phyloP scores from a whole-genome alignment of 2,797 vertebrate genomes.

The Acipenser ruthenus region DNA sequence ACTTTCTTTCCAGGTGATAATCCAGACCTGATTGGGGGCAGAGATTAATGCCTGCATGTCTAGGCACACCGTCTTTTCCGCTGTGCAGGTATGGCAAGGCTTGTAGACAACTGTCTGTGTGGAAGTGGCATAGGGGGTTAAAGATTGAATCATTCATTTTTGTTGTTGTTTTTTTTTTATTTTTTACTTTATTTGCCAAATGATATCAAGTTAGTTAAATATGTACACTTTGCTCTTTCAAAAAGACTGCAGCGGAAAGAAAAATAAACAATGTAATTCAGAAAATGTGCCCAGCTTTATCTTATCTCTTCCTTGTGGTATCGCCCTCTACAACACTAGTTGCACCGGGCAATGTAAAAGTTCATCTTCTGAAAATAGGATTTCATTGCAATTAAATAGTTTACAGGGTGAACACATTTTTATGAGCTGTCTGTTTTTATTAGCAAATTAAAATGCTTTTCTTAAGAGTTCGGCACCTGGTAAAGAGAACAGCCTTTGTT shows the following conservation, averaged over 20 bases:
- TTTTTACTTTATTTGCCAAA: no score
- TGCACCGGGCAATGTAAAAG: conserved; percentile 19
- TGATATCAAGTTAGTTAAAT: conserved; percentile 6
- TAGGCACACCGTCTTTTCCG: conserved; percentile 14
- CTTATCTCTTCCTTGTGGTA: conserved; percentile 27
- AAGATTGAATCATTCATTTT: neutral
- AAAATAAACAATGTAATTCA: conserved; percentile 35
- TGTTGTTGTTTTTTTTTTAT: no score
- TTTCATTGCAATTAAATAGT: conserved; percentile 12
- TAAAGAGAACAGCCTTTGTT: conserved; percentile 22
- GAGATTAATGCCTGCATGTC: conserved; percentile 23
- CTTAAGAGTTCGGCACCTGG: conserved; percentile 21
- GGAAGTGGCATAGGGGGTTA: neutral
- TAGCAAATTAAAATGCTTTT: conserved; percentile 17
- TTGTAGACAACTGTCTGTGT: neutral
- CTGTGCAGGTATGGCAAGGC: neutral
- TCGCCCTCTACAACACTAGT: conserved; percentile 25
- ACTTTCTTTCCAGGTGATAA: conserved; percentile 22
- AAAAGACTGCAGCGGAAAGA: conserved; percentile 24
- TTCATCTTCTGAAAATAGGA: conserved; percentile 22
- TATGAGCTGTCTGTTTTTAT: conserved; percentile 5
- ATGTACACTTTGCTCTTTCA: conserved; percentile 17
- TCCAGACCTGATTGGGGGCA: conserved; percentile 12
- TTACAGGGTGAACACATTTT: neutral
- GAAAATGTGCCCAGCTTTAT: conserved; percentile 41